phyloP scores from a whole-genome alignment of 2,797 vertebrate genomes.

The Myotis myotis region DNA sequence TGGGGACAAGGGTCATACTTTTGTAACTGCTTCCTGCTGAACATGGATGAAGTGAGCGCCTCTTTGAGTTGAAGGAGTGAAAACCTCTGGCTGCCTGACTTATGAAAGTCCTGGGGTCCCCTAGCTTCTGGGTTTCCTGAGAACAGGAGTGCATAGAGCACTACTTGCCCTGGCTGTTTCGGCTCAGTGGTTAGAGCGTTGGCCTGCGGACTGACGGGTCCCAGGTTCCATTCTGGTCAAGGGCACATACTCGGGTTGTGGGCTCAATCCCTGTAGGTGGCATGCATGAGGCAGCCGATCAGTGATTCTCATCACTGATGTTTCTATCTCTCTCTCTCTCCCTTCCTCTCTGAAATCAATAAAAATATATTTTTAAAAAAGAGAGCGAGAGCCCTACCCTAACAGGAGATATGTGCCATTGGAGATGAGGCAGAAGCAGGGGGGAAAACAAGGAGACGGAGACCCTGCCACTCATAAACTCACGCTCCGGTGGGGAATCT shows the following conservation, averaged over 20 bases:
- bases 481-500: background rate
- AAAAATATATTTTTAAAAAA: no score
- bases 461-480: background rate
- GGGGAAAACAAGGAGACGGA: background rate
- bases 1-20: background rate
- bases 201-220: no score
- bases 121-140: background rate
- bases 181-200: no score
- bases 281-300: no score
- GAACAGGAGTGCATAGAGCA: background rate
- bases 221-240: no score
- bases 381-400: background rate
- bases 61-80: background rate
- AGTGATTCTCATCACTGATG: no score
- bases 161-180: background rate
- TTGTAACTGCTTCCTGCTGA: background rate
- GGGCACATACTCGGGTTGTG: no score
- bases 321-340: no score
- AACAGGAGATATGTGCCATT: background rate
- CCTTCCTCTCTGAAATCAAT: no score
- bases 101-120: background rate
- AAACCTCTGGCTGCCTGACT: background rate
- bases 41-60: background rate
- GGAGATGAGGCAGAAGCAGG: background rate
- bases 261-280: no score